Percentiles rank a stretch among this genome's conserved stretches.
phyloP scores from a whole-genome alignment of 1,140 invertebrate species.

The Eriocheir sinensis region DNA sequence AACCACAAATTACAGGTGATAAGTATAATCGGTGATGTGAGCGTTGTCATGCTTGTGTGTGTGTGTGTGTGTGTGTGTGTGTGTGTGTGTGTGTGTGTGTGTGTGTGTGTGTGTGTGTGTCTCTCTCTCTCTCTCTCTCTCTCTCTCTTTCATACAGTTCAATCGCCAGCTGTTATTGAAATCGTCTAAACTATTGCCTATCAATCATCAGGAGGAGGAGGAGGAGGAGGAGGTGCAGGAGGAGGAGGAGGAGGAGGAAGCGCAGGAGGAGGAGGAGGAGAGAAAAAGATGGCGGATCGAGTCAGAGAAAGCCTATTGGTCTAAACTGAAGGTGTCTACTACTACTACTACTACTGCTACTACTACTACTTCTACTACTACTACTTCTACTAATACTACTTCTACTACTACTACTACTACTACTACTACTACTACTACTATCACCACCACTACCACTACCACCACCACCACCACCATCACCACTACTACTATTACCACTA shows the following conservation, averaged over 20 bases:
- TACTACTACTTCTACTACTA: background rate
- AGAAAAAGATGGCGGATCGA: too few species aligned
- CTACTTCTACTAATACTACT: background rate
- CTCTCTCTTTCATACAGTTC: too few species aligned
- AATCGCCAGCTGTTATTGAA: too few species aligned
- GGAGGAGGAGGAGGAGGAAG: too few species aligned
- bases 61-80: background rate
- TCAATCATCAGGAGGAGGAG: too few species aligned
- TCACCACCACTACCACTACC: background rate
- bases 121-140: too few species aligned
- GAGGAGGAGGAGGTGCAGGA: too few species aligned
- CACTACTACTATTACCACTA: background rate
- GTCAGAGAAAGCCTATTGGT: too few species aligned
- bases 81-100: background rate
- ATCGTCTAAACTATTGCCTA: too few species aligned
- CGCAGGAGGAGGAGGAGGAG: too few species aligned
- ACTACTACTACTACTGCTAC: background rate
- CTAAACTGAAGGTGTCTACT: background rate
- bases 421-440: background rate
- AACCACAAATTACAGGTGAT: too few species aligned
- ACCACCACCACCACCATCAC: background rate
- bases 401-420: background rate
- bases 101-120: background rate
- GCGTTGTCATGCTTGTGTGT: background rate
- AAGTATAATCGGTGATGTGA: too few species aligned